Percentiles rank a stretch among this genome's conserved stretches.
Conservation (phyloP, 2,888 invertebrate species). For the Eubasilissa splendida region DNA sequence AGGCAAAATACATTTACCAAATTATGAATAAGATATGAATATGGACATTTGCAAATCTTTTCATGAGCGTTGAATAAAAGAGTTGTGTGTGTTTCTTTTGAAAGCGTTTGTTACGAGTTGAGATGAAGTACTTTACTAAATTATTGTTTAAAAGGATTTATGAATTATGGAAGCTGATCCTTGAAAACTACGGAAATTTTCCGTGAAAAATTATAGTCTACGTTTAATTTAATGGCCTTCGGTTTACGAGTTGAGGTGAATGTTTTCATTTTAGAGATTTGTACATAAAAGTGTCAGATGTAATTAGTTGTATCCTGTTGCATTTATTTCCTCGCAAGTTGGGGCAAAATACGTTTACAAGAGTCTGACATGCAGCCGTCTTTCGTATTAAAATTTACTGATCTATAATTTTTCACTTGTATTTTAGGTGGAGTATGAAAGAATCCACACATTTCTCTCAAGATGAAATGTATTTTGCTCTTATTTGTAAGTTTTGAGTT, state of each 20-base stretch:
- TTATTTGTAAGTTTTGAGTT: neutral
- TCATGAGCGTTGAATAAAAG: no score
- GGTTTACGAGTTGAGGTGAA: slow-evolving; percentile 11
- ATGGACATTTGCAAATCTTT: neutral
- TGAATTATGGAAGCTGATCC: neutral
- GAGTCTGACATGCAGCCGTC: neutral
- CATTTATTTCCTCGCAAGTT: slow-evolving; percentile 3
- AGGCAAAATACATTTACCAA: slow-evolving; percentile 38
- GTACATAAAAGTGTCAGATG: slow-evolving; percentile 1
- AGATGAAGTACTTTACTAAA: slow-evolving; percentile 8
- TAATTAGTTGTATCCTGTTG: neutral
- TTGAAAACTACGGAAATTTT: slow-evolving; percentile 12
- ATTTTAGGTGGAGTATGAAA: neutral
- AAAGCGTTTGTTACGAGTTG: neutral
- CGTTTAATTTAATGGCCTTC: slow-evolving; percentile 3
- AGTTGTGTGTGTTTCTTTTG: slow-evolving; percentile 27
- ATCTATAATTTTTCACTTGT: slow-evolving; percentile 7
- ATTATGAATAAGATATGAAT: slow-evolving; percentile 15
- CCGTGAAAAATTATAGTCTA: slow-evolving; percentile 12
- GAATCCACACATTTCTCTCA: neutral
- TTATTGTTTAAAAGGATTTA: neutral
- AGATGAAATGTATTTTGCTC: slow-evolving; percentile 13
- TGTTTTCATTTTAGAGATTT: slow-evolving; percentile 1
- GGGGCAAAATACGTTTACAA: neutral
- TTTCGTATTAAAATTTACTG: neutral